These are phyloP conservation scores for Enchytraeus crypticus DNA, from an alignment of 2,888 invertebrate species.

Conservation along the genomic window DNA sequence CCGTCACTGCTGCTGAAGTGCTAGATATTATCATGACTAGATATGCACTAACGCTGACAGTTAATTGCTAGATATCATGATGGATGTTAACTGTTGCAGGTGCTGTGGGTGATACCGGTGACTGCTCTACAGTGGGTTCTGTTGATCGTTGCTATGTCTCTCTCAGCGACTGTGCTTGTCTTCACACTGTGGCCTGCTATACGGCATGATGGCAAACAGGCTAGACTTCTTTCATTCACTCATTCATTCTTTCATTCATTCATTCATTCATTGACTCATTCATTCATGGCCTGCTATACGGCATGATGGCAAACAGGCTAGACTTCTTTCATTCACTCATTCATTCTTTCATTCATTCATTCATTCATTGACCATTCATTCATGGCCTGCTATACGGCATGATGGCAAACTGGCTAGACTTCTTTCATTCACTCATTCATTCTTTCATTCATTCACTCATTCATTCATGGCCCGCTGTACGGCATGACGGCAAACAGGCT, in stretches of 20 bases:
- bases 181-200: slow-evolving; percentile 71
- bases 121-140: slow-evolving; percentile 78
- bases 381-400: slow-evolving; percentile 63
- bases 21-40: no score
- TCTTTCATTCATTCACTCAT: not conserved
- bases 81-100: no score
- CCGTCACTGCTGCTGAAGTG: no score
- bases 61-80: no score
- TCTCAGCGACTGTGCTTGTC: slow-evolving; percentile 78
- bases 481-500: not conserved
- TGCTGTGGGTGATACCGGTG: slow-evolving; percentile 74
- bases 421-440: not conserved
- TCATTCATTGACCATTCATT: no score
- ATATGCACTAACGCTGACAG: no score
- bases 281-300: not conserved
- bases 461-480: no score
- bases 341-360: no score
- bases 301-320: not conserved
- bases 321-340: no score
- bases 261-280: no score
- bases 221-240: not conserved
- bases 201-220: slow-evolving; percentile 50
- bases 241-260: not conserved
- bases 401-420: slow-evolving; percentile 45
- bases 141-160: slow-evolving; percentile 67